Percentiles rank a stretch among this genome's conserved stretches.
These are phyloP conservation scores for Diarsia mendica DNA, from an alignment of 2,888 invertebrate species.

Conservation along the genomic window DNA sequence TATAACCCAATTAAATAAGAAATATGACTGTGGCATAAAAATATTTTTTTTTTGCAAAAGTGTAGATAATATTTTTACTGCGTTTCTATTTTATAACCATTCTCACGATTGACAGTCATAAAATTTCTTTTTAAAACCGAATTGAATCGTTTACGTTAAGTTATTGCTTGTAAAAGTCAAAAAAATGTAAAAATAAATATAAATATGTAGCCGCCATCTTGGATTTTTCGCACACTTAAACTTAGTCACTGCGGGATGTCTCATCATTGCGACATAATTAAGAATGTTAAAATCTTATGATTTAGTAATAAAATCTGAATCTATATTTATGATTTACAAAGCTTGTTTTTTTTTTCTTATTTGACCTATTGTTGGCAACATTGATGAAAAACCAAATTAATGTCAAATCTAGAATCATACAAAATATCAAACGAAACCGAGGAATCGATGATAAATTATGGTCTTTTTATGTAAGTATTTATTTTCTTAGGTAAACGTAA, in stretches of 20 bases:
- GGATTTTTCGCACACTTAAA: constrained; percentile 39
- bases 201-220: constrained; percentile 33
- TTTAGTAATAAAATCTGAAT: constrained; percentile 38
- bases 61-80: constrained; percentile 25
- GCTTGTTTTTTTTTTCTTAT: neutral
- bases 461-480: neutral
- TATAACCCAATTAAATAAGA: constrained; percentile 29
- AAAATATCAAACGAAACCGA: neutral
- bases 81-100: constrained; percentile 49
- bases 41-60: constrained; percentile 33
- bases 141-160: constrained; percentile 62
- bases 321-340: neutral
- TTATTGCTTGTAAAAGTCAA: constrained; percentile 67
- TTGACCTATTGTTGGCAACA: constrained; percentile 18
- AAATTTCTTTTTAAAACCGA: constrained; percentile 47
- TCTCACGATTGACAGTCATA: constrained; percentile 54
- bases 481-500: neutral
- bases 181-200: constrained; percentile 48
- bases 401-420: neutral
- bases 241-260: constrained; percentile 61
- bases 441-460: neutral
- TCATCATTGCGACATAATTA: constrained; percentile 52
- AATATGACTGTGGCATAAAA: constrained; percentile 18
- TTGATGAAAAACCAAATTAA: neutral
- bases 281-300: constrained; percentile 30